Conservation (phyloP, 2,888 invertebrate species). For the Penaeus monodon region DNA sequence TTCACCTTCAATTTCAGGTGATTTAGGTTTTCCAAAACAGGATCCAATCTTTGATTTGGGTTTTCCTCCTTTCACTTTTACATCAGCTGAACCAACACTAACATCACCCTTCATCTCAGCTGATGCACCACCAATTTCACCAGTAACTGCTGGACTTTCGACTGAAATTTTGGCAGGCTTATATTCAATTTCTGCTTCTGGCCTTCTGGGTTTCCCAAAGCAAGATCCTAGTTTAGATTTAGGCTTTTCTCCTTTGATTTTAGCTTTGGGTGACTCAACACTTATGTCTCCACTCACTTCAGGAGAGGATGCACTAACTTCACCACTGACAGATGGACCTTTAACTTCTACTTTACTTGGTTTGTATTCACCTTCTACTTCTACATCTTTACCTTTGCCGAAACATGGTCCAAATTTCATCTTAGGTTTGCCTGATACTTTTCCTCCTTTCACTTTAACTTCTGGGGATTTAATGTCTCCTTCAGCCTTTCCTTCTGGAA, state of each 20-base stretch:
- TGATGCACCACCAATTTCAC: neutral
- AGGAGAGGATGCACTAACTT: neutral
- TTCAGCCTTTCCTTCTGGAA: no score
- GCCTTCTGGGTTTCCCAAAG: conserved; percentile 42
- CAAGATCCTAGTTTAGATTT: conserved; percentile 47
- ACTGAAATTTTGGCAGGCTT: conserved; percentile 17
- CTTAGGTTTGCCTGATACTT: no score
- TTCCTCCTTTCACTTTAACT: neutral
- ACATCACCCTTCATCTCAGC: conserved; percentile 26
- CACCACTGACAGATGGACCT: no score
- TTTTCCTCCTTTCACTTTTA: conserved; percentile 15
- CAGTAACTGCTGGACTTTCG: neutral
- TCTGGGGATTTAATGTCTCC: conserved; percentile 11
- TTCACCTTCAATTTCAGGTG: conserved; percentile 34
- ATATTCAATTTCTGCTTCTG: conserved; percentile 34
- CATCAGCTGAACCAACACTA: conserved; percentile 17
- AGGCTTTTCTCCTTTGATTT: conserved; percentile 34
- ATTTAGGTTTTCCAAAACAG: conserved; percentile 41
- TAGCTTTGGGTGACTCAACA: conserved; percentile 20
- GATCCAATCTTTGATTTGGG: conserved; percentile 30
- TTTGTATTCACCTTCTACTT: no score
- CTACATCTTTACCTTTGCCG: no score
- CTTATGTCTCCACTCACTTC: neutral
- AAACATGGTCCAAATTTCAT: no score
- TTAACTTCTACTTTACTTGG: no score